Conservation (phyloP, 2,888 invertebrate species). For the Mythimna loreyi region DNA sequence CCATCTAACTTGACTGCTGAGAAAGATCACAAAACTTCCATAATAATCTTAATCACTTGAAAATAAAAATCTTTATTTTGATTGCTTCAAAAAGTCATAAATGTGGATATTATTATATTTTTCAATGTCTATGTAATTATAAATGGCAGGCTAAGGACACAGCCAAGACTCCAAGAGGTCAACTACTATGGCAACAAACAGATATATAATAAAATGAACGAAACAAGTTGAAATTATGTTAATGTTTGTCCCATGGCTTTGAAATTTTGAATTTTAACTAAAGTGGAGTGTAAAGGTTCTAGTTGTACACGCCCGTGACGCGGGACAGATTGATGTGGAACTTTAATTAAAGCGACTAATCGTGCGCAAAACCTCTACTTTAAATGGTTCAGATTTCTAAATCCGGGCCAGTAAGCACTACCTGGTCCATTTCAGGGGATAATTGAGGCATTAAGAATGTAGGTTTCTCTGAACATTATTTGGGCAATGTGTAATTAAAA, state of each 20-base stretch:
- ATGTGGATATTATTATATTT: conserved; percentile 15
- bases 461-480: not conserved
- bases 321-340: conserved; percentile 16
- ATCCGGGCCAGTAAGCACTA: not conserved
- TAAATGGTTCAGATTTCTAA: not conserved
- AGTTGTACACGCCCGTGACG: not conserved
- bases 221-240: not conserved
- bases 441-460: not conserved
- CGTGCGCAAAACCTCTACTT: conserved; percentile 2
- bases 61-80: conserved; percentile 8
- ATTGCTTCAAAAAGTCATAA: conserved; percentile 17
- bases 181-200: conserved; percentile 32
- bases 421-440: not conserved
- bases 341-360: conserved; percentile 19
- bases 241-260: not conserved
- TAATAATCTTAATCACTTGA: not conserved
- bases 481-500: no score
- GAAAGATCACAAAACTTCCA: not conserved
- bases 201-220: conserved; percentile 23
- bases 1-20: not conserved
- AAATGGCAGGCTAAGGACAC: conserved; percentile 27
- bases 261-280: no score
- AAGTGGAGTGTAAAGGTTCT: not conserved
- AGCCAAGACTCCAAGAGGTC: conserved; percentile 36
- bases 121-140: conserved; percentile 26